phyloP scores from a whole-genome alignment of 2,888 invertebrate species.

The Caenorhabditis macrosperma region DNA sequence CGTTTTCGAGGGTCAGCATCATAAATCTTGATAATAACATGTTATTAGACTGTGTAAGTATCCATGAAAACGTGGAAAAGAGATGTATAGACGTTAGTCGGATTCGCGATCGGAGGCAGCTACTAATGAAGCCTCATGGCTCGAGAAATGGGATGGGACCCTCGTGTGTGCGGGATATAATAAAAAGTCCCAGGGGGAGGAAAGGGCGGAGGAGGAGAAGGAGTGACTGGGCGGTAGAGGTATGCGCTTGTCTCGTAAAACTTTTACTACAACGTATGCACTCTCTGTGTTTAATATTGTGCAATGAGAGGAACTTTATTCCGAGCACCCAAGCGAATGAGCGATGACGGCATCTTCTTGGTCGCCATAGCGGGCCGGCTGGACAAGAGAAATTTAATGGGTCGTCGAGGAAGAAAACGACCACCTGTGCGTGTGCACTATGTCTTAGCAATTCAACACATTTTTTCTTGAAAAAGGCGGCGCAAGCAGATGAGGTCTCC shows the following conservation, averaged over 20 bases:
- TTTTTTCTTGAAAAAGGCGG: too few relatives aligned
- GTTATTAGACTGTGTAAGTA: background rate
- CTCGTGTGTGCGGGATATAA: conserved; percentile 32
- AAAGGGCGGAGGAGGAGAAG: conserved; percentile 18
- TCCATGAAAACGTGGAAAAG: too few relatives aligned
- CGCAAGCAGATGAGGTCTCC: too few relatives aligned
- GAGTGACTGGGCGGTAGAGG: conserved; percentile 50
- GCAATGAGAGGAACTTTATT: conserved; percentile 48
- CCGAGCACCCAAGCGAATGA: conserved; percentile 53
- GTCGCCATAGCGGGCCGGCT: background rate
- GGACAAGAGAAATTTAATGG: background rate
- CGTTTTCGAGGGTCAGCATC: background rate
- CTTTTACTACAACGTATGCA: conserved; percentile 49
- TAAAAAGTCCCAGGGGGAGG: conserved; percentile 47
- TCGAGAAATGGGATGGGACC: conserved; percentile 34
- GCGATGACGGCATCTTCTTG: background rate
- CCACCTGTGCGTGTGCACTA: too few relatives aligned
- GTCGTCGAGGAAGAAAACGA: background rate
- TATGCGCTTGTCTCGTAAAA: conserved; percentile 54
- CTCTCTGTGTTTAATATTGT: conserved; percentile 52
- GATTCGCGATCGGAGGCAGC: background rate
- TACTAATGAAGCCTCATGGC: conserved; percentile 1
- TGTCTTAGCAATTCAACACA: too few relatives aligned
- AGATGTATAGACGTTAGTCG: background rate
- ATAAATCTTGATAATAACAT: conserved; percentile 1